A percentile compares a stretch with the other conserved stretches of the same genome.
Evolutionary conservation across 2,797 vertebrate genomes (phyloP).

Genomic region (Alca torda): DNA sequence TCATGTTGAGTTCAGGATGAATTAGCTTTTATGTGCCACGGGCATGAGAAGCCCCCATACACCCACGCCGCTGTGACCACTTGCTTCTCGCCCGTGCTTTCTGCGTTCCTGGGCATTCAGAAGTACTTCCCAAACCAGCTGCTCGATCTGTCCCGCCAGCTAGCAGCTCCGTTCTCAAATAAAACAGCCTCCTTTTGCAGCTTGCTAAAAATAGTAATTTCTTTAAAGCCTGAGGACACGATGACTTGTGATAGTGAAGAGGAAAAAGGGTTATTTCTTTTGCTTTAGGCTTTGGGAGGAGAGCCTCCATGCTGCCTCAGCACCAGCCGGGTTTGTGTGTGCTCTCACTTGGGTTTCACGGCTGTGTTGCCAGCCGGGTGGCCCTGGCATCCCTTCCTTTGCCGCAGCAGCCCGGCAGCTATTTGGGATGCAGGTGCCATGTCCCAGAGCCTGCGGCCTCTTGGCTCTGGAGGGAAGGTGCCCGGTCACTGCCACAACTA

Average conservation of each 20-base stretch:
- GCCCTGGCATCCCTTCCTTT: background rate
- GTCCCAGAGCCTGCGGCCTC: background rate
- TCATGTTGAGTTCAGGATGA: background rate
- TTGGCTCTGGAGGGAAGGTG: background rate
- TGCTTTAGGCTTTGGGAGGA: background rate
- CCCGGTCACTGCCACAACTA: background rate
- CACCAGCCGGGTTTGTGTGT: accelerated
- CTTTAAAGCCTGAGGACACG: background rate
- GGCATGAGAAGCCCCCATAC: background rate
- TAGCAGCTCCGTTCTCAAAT: background rate
- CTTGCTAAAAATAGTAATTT: conserved; percentile 22
- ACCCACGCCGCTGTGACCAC: accelerated
- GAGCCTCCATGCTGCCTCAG: background rate
- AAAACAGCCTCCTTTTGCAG: conserved; percentile 1
- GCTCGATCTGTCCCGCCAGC: background rate
- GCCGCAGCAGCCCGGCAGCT: accelerated
- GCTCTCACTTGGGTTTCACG: background rate
- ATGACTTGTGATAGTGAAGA: background rate
- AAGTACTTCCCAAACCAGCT: background rate
- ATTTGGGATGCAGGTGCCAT: background rate
- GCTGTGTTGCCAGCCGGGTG: accelerated
- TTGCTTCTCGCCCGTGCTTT: background rate
- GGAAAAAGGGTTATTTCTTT: conserved; percentile 13
- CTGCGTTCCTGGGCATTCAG: accelerated
- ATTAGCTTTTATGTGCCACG: background rate